Percentiles rank a stretch among this genome's conserved stretches.
These are phyloP conservation scores for Coryphaenoides rupestris DNA, from an alignment of 2,113 vertebrate genomes.

Conservation along the genomic window DNA sequence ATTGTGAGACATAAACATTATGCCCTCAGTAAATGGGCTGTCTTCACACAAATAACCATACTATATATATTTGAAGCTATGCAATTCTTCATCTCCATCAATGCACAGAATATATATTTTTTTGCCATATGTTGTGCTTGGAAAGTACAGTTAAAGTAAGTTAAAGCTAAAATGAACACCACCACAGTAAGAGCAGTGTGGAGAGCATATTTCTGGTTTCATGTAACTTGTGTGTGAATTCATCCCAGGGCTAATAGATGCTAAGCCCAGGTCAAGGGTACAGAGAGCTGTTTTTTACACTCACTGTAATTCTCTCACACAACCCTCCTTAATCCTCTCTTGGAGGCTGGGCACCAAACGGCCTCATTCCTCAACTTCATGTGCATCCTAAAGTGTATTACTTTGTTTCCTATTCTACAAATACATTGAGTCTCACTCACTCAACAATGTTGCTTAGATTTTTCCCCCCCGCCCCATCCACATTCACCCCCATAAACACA, in stretches of 20 bases:
- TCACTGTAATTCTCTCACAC: slow-evolving; percentile 23
- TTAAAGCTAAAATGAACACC: too few species aligned
- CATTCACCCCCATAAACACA: background rate
- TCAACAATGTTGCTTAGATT: slow-evolving; percentile 9
- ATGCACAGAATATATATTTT: too few species aligned
- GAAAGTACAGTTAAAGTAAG: too few species aligned
- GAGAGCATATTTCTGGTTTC: background rate
- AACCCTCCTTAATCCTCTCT: slow-evolving; percentile 29
- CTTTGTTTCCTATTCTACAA: slow-evolving; percentile 39
- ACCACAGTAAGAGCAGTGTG: too few species aligned
- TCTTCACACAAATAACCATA: too few species aligned
- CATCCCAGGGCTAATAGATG: slow-evolving; percentile 11
- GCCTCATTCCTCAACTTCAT: slow-evolving; percentile 46
- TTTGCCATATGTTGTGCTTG: too few species aligned
- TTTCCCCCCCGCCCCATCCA: background rate
- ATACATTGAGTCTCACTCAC: slow-evolving; percentile 32
- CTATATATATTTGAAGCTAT: too few species aligned
- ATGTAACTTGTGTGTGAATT: background rate
- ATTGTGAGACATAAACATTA: too few species aligned
- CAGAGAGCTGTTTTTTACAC: slow-evolving; percentile 18
- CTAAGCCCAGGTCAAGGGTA: background rate
- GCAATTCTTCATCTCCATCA: too few species aligned
- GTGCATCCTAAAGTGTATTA: slow-evolving; percentile 52
- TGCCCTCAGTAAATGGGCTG: too few species aligned
- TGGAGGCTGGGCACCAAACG: slow-evolving; percentile 30